A percentile compares a stretch with the other conserved stretches of the same genome.
phyloP scores from a whole-genome alignment of 2,888 invertebrate species.

The Mesorhabditis spiculigera region DNA sequence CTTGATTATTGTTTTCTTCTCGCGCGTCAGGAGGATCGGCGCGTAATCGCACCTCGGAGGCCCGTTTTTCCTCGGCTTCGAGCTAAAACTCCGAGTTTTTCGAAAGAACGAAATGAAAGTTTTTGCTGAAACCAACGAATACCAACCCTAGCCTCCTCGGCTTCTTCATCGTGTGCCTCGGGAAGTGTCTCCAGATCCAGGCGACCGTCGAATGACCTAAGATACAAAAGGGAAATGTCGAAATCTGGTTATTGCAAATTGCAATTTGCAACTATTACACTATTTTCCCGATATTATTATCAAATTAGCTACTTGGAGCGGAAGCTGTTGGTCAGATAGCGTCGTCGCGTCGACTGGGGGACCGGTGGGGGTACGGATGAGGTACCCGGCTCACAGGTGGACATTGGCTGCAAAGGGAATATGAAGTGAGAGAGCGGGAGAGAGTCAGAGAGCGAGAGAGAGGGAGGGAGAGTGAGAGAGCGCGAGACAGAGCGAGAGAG shows the following conservation, averaged over 20 bases:
- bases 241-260: too few relatives aligned
- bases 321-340: too few relatives aligned
- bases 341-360: not conserved
- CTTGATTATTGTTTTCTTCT: constrained; percentile 3
- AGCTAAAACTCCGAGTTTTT: not conserved
- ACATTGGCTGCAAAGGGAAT: not conserved
- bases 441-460: too few relatives aligned
- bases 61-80: not conserved
- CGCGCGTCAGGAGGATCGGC: not conserved
- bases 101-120: not conserved
- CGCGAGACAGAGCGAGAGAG: too few relatives aligned
- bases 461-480: too few relatives aligned
- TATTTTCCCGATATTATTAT: too few relatives aligned
- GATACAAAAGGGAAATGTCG: not conserved
- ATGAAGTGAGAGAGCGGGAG: not conserved
- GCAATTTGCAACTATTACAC: too few relatives aligned
- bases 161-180: not conserved
- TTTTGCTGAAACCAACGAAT: not conserved
- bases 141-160: not conserved
- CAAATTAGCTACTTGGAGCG: too few relatives aligned
- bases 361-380: not conserved
- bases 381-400: not conserved
- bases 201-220: constrained; percentile 1
- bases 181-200: constrained; percentile 1
- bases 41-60: not conserved